Base-by-base conservation (phyloP, 2,797 vertebrate genomes). In the Rhinichthys osculus region DNA sequence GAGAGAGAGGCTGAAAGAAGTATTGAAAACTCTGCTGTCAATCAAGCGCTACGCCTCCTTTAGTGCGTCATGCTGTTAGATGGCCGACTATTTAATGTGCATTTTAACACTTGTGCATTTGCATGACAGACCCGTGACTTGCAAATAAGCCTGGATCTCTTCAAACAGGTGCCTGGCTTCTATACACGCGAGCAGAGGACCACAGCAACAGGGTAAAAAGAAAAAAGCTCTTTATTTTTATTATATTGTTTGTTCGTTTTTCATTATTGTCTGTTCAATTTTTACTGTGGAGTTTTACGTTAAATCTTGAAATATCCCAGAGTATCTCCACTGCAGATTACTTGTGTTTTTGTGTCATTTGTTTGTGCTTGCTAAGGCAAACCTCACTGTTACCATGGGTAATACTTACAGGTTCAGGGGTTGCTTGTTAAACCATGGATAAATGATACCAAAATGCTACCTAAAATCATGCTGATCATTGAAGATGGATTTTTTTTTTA, bases 121-220 rank as follows among this genome's bases (percentile, higher is more conserved):
- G 93, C 94, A 95, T 95, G 87, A 89, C 89, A 88, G 90, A 91
- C 88, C 93, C 91, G 91, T 92, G 91, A 92, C 90, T 95, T 95
- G 94, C 94, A 95, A 95, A 95, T 95, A 76, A 91, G 84, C 57
- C 86, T 71, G 86, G 86, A 87, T 93, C 87, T 91, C 89, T 91
- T 93, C 87, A 85, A 91, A 92, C 95, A 96, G 95, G 93, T 94
- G 91, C 81, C 83, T 87, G 38, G 16, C 44, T 79, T 89, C 83
- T 74, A 83, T 67, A 21, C 67, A 27, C 66, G 5, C 47, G 14
- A 82, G 70, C 86, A 88, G 88, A 40, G 90, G 89, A 89, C 87
- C 81, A 88, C 91, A 70, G 88, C 90, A 86, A 19, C 74, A 69
- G 92, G 95, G 95, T 96, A 93, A 93, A 94, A 73, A 21, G 5